A percentile compares a stretch with the other conserved stretches of the same genome.
phyloP scores from a whole-genome alignment of 2,113 vertebrate genomes.

The Rhinolophus sinicus region DNA sequence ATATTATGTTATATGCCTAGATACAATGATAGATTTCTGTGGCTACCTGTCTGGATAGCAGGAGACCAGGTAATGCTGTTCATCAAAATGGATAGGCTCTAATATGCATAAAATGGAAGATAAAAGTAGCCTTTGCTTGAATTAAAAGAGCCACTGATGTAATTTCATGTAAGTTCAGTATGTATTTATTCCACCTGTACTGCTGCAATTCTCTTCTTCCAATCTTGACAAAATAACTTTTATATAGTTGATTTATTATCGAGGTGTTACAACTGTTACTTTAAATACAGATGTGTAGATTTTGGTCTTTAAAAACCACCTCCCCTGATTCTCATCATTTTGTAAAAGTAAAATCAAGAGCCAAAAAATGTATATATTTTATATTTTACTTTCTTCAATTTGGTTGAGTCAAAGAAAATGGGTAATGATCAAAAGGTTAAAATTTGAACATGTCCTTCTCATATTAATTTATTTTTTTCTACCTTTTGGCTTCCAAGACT shows the following conservation, averaged over 20 bases:
- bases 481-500: background rate
- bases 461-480: background rate
- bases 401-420: background rate
- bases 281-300: background rate
- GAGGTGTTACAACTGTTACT: background rate
- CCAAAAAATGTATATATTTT: background rate
- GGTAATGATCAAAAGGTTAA: background rate
- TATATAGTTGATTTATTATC: background rate
- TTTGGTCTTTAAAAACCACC: constrained; percentile 7
- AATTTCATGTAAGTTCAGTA: constrained; percentile 26
- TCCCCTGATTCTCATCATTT: background rate
- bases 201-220: constrained; percentile 24
- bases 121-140: constrained; percentile 66
- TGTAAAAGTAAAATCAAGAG: constrained; percentile 21
- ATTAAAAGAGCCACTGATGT: constrained; percentile 59
- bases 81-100: constrained; percentile 29
- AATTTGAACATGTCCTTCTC: background rate
- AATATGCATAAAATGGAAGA: constrained; percentile 59
- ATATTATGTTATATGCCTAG: background rate
- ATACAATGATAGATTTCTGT: background rate
- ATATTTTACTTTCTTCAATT: constrained; percentile 5
- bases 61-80: background rate
- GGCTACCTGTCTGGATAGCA: background rate
- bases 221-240: constrained; percentile 2
- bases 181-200: constrained; percentile 22